Base-by-base conservation (phyloP, 2,113 vertebrate species). In the Thinocorus orbignyianus region DNA sequence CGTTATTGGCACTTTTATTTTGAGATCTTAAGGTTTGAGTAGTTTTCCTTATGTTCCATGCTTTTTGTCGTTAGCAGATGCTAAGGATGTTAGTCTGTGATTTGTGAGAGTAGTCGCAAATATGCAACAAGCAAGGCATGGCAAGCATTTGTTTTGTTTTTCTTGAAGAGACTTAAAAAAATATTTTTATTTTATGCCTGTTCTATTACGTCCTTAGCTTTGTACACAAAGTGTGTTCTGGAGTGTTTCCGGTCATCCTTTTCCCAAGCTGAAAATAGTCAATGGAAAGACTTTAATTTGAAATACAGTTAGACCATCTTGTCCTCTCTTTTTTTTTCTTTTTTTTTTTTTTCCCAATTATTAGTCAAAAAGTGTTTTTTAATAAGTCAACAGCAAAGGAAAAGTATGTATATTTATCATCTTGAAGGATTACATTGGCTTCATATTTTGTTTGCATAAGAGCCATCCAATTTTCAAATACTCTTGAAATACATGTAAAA, bases 251-350 rank as follows among this genome's bases (percentile, higher is more conserved):
- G 66, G 68, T 95, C 95, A 87, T 2, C 10, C n/a, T 89, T 89
- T 95, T 89, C 58, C 57, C 74, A 68, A 48, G 60, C 60, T 86
- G 48, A 90, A 93, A 94, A 91, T 48, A 92, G 65, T 77, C 20
- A 69, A 51, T 77, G 82, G 60, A 93, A 92, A 64, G 68, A 73
- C 82, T 94, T 93, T 92, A 82, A 82, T 90, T 80, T 88, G 58
- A 93, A 88, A 69, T 46, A 78, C 33, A 82, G 65, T 88, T 77
- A 93, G 62, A 52, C 55, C 16, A 41, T 86, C 46, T 95, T 60
- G 92, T 89, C 65, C 57, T 58, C n/a, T 80, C 70, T 51, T 7
- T 33, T 57, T 90, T 69, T 49, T 46, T 49, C 6, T 44, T 7
- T 33, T 57, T 90, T 69, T 49, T 46, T 49, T 6, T 44, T 69